Evolutionary conservation across 2,888 invertebrate species (phyloP).

Genomic region (Drosophila picticornis): DNA sequence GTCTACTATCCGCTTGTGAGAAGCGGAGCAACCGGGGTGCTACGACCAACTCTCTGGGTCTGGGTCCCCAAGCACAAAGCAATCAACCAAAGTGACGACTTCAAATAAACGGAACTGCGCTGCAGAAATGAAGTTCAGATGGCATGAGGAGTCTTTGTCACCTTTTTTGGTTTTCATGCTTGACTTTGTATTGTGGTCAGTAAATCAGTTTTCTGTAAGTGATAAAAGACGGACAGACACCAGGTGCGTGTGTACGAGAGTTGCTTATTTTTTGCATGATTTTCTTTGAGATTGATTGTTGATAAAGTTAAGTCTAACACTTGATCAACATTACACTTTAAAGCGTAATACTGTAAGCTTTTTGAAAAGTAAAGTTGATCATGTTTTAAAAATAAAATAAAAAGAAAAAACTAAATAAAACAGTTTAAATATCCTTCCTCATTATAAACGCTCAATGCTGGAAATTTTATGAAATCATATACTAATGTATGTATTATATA

Average conservation of each 20-base stretch:
- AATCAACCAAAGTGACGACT: slow-evolving; percentile 55
- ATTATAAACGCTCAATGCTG: too few relatives aligned
- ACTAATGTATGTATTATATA: background rate
- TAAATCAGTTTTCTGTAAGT: slow-evolving; percentile 5
- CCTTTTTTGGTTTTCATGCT: background rate
- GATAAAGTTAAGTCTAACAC: background rate
- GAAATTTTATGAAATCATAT: background rate
- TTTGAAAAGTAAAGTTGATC: background rate
- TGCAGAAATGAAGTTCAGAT: slow-evolving; percentile 4
- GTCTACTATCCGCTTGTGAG: slow-evolving; percentile 32
- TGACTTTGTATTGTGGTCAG: background rate
- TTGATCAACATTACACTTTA: background rate
- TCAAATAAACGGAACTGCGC: slow-evolving; percentile 12
- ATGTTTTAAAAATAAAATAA: background rate
- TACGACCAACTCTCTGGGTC: slow-evolving; percentile 63
- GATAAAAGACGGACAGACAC: background rate
- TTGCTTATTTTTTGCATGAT: background rate
- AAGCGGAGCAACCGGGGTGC: background rate
- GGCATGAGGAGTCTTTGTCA: background rate
- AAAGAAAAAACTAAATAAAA: background rate
- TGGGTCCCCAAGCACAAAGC: slow-evolving; percentile 70
- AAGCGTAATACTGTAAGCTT: background rate
- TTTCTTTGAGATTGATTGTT: background rate
- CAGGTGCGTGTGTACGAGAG: background rate
- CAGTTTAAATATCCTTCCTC: background rate